These are phyloP conservation scores for Protophormia terraenovae DNA, from an alignment of 2,888 invertebrate genomes.

Conservation along the genomic window DNA sequence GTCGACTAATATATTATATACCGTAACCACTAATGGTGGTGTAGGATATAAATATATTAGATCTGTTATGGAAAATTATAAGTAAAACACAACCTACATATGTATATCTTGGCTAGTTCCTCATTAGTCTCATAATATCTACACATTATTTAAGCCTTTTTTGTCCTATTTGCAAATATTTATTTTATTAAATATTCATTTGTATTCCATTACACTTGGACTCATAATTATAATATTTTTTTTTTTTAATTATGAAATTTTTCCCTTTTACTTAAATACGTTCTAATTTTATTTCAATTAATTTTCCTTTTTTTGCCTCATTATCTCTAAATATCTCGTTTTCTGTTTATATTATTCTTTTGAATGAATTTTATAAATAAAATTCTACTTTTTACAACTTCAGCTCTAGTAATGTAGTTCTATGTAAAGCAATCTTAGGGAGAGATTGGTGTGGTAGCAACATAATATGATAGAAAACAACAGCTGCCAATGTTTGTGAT, in stretches of 20 bases:
- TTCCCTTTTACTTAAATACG: neutral
- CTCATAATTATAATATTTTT: neutral
- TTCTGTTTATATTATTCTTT: slow-evolving; percentile 1
- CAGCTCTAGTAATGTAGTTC: slow-evolving; percentile 17
- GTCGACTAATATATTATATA: no score
- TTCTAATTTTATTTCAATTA: slow-evolving; percentile 46
- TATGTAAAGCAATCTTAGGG: neutral
- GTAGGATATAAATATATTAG: no score
- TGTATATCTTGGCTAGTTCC: no score
- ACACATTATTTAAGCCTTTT: no score
- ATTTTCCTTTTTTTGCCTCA: slow-evolving; percentile 7
- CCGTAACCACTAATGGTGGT: no score
- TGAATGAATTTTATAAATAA: neutral
- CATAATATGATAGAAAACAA: slow-evolving; percentile 34
- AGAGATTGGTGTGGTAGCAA: neutral
- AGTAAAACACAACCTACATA: no score
- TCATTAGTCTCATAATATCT: no score
- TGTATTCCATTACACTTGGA: neutral
- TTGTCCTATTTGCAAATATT: no score
- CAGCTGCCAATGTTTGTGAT: slow-evolving; percentile 52
- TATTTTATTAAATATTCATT: neutral
- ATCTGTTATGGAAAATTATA: no score
- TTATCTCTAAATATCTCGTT: slow-evolving; percentile 35
- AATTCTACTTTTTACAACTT: neutral
- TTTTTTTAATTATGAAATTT: slow-evolving; percentile 7